Base-by-base conservation (phyloP, 2,888 invertebrate species). In the Torymus tubicola region DNA sequence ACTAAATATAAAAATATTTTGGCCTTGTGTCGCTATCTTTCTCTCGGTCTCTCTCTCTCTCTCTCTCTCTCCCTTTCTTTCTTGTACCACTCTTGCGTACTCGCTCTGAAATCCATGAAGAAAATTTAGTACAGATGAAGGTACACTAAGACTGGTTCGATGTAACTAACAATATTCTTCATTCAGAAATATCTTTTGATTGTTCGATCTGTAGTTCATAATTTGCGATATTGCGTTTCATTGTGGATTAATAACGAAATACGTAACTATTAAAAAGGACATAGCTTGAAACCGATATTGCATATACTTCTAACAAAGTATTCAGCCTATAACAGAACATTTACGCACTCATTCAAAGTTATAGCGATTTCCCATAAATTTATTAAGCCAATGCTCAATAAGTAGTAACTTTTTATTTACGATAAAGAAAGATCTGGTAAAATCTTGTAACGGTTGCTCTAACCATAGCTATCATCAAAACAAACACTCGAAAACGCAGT, bases 91-190 rank as follows among this genome's bases (percentile, higher is more conserved):
- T 18, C 12, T 42, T 18, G 16, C 11, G 21, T 24, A n/a, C 55
- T 21, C 68, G 13, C n/a, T 42, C 42, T 78, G 12, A 24, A 74
- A 64, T 63, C 57, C 68, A 69, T 8, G 63, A 64, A 69, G 31
- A 58, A 52, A 50, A 55, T 52, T 65, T 31, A 50, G 72, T 24
- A 67, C 63, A 76, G 72, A 72, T 75, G 71, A 75, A 80, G 71
- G 70, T 71, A 70, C 21, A 42, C 8, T 0, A 8, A 42, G 5
- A 42, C 42, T 42, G 10, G 42, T 42, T 5, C 42, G 42, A 77
- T 58, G 75, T 73, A 82, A 75, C 79, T 81, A 82, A 82, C 81
- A 80, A 83, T 72, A 72, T 80, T 83, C 73, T 75, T 68, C 77
- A 80, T 84, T 69, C 75, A 61, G 61, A 83, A 81, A 75, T 78